Evolutionary conservation across 2,113 vertebrate genomes (phyloP), one percentile per base, ranked within the genome.

Genomic region (Hassar affinis): DNA sequence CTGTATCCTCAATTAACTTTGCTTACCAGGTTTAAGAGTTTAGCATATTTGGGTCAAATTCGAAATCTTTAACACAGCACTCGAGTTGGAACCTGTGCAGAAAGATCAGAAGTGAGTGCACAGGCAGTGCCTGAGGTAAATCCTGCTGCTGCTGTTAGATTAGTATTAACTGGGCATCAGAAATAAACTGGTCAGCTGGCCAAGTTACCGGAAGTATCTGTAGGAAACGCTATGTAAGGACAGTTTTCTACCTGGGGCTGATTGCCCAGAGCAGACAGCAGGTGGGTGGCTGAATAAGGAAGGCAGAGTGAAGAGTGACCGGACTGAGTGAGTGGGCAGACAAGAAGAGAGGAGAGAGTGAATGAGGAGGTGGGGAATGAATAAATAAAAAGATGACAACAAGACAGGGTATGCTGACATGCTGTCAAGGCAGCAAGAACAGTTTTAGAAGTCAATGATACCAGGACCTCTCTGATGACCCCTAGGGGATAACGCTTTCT

Each of bases 201-300:
- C 0, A 14, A 25, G 12, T 71, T 57, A 61, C 54, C 47, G 54
- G 77, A 84, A 84, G 76, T 79, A 38, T 35, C 45, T 8, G 6
- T 6, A 61, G 83, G 77, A 79, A 84, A 61, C 30, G 51, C 61
- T 56, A 54, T 84, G 62, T 78, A 68, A 57, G 75, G 77, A 11
- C 25, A 30, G 27, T 12, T 8, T 69, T 78, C 62, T 71, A 84
- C 82, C 82, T 84, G 62, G 49, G 62, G 52, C 76, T 22, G 82
- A 84, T 22, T 79, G 59, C n/a, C 75, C 61, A 71, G 35, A 79
- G 82, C 76, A 84, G 76, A 84, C 76, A 72, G 72, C 62, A 61
- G 83, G 77, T 84, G 66, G 83, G 83, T 14, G 77, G 76, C 42
- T 79, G 83, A 72, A 84, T 51, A 84, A 71, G 64, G 66, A 79